A percentile compares a stretch with the other conserved stretches of the same genome.
These are phyloP conservation scores for Ichneumoninae sp. DNA, from an alignment of 2,888 invertebrate species.

Conservation along the genomic window DNA sequence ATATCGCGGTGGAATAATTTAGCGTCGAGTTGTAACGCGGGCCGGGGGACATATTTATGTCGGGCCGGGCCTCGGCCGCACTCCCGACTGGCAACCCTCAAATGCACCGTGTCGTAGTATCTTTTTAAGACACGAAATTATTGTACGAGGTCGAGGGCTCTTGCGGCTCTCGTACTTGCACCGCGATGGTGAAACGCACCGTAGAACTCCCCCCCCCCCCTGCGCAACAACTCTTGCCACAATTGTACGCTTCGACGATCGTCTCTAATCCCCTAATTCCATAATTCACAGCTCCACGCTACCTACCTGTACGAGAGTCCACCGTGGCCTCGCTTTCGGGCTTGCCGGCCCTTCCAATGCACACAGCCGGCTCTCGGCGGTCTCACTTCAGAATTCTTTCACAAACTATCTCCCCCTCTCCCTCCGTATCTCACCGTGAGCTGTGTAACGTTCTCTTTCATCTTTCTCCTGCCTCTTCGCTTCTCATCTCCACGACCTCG, in stretches of 20 bases:
- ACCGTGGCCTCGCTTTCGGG: slow-evolving; percentile 35
- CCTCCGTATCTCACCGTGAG: not conserved
- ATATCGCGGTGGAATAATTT: slow-evolving; percentile 36
- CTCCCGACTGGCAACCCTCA: slow-evolving; percentile 12
- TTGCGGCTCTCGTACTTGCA: slow-evolving; percentile 19
- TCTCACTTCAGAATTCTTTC: too few relatives aligned
- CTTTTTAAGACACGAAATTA: slow-evolving; percentile 67
- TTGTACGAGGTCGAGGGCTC: slow-evolving; percentile 55
- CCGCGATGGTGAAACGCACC: slow-evolving; percentile 19
- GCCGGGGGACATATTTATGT: slow-evolving; percentile 57
- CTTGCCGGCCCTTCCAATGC: slow-evolving; percentile 34
- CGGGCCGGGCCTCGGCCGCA: slow-evolving; percentile 1
- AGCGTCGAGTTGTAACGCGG: slow-evolving; percentile 44
- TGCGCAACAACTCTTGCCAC: slow-evolving; percentile 62
- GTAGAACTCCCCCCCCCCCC: slow-evolving; percentile 55
- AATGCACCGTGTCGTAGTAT: slow-evolving; percentile 50
- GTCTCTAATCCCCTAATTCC: slow-evolving; percentile 72
- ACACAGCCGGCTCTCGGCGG: slow-evolving; percentile 8
- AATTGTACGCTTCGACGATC: slow-evolving; percentile 69
- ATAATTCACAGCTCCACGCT: slow-evolving; percentile 67
- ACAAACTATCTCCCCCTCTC: not conserved
- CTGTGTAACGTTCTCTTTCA: not conserved
- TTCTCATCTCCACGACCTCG: slow-evolving; percentile 63
- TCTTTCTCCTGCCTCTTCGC: slow-evolving; percentile 19
- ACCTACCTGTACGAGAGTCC: slow-evolving; percentile 31